These are phyloP conservation scores for Danio kyathit DNA, from an alignment of 2,797 vertebrate species.

Conservation along the genomic window DNA sequence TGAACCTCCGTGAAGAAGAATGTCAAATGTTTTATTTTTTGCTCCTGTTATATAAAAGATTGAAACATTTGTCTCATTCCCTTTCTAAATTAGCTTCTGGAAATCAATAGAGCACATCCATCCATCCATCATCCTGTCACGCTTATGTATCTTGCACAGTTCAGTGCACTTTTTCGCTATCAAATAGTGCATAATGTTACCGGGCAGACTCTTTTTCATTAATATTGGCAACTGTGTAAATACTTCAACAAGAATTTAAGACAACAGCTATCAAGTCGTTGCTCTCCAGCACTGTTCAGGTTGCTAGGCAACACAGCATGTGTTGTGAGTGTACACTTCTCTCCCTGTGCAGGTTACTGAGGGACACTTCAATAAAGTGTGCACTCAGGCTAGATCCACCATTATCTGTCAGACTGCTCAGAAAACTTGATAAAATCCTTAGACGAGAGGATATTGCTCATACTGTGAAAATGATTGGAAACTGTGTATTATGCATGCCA, in stretches of 20 bases:
- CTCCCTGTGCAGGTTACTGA: constrained; percentile 13
- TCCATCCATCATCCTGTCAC: constrained; percentile 8
- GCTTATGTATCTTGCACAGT: constrained; percentile 18
- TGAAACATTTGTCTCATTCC: constrained; percentile 17
- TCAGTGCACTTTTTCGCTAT: constrained; percentile 39
- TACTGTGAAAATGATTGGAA: neutral
- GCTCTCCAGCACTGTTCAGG: constrained; percentile 5
- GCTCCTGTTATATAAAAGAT: constrained; percentile 1
- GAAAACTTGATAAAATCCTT: constrained; percentile 13
- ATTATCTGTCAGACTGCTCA: neutral
- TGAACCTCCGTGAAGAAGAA: constrained; percentile 73
- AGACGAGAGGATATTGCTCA: constrained; percentile 3
- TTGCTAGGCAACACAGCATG: constrained; percentile 45
- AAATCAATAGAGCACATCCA: constrained; percentile 30
- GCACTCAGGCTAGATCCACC: neutral
- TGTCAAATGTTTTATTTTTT: constrained; percentile 56
- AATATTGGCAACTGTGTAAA: constrained; percentile 30
- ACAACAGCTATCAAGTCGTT: constrained; percentile 23
- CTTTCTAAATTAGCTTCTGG: constrained; percentile 27
- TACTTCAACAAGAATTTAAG: constrained; percentile 32
- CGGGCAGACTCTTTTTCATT: constrained; percentile 16
- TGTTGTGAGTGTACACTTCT: neutral
- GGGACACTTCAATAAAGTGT: constrained; percentile 16
- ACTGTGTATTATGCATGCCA: no score
- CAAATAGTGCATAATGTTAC: constrained; percentile 11